phyloP scores from a whole-genome alignment of 64 coral and sea anemone genomes.

The Porites lutea region DNA sequence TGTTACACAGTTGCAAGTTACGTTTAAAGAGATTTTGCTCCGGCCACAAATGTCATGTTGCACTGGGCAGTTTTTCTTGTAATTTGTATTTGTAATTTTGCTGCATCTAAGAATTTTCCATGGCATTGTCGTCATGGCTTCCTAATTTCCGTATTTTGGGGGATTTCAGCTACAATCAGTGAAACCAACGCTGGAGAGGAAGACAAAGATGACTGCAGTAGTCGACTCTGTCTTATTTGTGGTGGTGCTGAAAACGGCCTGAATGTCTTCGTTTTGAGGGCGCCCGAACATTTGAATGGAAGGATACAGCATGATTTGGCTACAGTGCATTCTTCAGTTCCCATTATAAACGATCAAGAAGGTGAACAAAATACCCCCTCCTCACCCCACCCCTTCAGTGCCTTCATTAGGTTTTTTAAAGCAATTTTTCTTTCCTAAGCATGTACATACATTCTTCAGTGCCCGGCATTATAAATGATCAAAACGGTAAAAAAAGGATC shows the following conservation, averaged over 20 bases:
- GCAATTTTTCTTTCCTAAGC: too few species aligned
- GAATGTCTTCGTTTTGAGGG: slow-evolving; percentile 2
- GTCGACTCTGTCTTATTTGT: slow-evolving; percentile 23
- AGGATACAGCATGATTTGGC: slow-evolving; percentile 10
- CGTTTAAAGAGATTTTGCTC: too few species aligned
- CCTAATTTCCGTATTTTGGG: neutral
- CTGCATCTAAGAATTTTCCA: neutral
- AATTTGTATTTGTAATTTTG: too few species aligned
- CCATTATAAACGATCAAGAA: slow-evolving; percentile 30
- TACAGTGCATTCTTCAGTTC: neutral
- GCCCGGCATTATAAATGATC: too few species aligned
- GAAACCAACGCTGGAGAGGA: neutral
- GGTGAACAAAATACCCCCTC: neutral
- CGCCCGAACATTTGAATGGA: slow-evolving; percentile 31
- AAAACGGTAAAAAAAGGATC: too few species aligned
- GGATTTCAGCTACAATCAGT: neutral
- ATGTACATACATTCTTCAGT: too few species aligned
- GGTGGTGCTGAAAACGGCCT: neutral
- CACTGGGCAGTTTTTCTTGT: too few species aligned
- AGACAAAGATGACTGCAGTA: neutral
- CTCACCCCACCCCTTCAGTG: neutral
- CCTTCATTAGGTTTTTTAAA: too few species aligned
- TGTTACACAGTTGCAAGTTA: too few species aligned
- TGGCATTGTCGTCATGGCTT: too few species aligned
- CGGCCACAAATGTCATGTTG: too few species aligned